Evolutionary conservation across 2,797 vertebrate genomes (phyloP).

Genomic region (Enteromius paludinosus): DNA sequence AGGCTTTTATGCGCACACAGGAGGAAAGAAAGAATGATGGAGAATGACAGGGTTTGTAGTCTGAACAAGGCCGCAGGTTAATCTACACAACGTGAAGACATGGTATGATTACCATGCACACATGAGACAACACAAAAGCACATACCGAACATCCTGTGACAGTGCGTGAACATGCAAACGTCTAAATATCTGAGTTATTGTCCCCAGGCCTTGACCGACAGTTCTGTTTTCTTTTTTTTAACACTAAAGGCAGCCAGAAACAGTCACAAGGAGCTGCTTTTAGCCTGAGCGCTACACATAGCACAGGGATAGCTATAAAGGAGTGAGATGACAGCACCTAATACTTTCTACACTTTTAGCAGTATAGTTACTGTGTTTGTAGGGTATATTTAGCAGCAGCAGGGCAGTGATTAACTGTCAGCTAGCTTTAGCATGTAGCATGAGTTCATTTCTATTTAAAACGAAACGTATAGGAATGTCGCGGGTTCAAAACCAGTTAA

Average conservation of each 20-base stretch:
- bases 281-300: constrained; percentile 36
- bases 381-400: constrained; percentile 54
- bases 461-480: background rate
- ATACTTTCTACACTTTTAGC: constrained; percentile 57
- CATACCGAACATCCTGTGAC: constrained; percentile 42
- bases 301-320: constrained; percentile 42
- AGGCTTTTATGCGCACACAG: constrained; percentile 3
- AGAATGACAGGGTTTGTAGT: constrained; percentile 9
- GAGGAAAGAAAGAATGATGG: background rate
- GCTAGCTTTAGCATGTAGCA: constrained; percentile 34
- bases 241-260: constrained; percentile 41
- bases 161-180: constrained; percentile 3
- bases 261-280: constrained; percentile 45
- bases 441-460: constrained; percentile 3
- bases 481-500: background rate
- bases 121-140: constrained; percentile 4
- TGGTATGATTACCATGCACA: constrained; percentile 9
- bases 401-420: constrained; percentile 25
- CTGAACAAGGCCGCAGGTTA: constrained; percentile 14
- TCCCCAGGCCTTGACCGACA: constrained; percentile 28
- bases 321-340: constrained; percentile 52
- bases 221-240: constrained; percentile 23
- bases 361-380: constrained; percentile 50
- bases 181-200: constrained; percentile 36
- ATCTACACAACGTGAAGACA: constrained; percentile 5